Conservation (phyloP, 2,888 invertebrate species). For the Hyles lineata region DNA sequence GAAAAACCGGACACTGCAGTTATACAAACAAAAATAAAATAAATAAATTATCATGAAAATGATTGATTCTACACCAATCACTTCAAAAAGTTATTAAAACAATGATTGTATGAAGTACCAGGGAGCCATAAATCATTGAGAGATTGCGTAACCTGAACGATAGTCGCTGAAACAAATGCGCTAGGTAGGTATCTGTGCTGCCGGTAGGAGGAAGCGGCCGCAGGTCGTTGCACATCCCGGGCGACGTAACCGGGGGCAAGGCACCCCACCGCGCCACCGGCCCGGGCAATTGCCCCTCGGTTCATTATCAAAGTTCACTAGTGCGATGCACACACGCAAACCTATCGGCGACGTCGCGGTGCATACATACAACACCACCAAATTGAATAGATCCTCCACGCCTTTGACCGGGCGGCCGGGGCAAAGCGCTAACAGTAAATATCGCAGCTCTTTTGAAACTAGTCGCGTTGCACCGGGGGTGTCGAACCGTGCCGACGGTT, state of each 20-base stretch:
- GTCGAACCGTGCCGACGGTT: conserved; percentile 65
- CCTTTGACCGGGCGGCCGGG: conserved; percentile 39
- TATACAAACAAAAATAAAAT: not conserved
- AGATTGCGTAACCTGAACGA: conserved; percentile 16
- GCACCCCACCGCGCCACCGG: conserved; percentile 50
- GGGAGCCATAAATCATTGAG: conserved; percentile 11
- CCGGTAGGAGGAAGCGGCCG: conserved; percentile 58
- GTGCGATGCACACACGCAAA: conserved; percentile 70
- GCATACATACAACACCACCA: conserved; percentile 51
- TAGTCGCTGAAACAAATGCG: not conserved
- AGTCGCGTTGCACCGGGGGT: conserved; percentile 52
- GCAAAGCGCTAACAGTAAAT: conserved; percentile 37
- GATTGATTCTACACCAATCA: too few relatives aligned
- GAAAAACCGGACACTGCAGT: not conserved
- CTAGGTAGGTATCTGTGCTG: not conserved
- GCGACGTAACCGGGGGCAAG: conserved; percentile 58
- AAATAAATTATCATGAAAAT: too few relatives aligned
- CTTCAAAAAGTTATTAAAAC: not conserved
- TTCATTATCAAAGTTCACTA: conserved; percentile 85
- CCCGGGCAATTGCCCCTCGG: conserved; percentile 73
- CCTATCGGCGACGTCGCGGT: conserved; percentile 45
- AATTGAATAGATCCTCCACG: conserved; percentile 52
- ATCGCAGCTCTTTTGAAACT: conserved; percentile 57
- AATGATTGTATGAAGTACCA: not conserved
- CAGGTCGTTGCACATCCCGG: conserved; percentile 71